Conservation (phyloP, 2,797 vertebrate genomes). For the Paratrypauchen microcephalus region DNA sequence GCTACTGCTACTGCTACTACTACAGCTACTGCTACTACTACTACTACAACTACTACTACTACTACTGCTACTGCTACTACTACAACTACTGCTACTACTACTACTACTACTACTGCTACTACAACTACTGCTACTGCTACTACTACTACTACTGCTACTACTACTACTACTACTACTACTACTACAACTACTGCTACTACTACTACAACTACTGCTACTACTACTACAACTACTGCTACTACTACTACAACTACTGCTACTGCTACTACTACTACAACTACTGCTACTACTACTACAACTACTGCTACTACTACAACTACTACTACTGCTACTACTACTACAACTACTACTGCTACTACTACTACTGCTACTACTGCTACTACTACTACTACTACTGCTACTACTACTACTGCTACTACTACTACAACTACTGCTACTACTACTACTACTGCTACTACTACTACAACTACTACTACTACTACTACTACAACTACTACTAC, state of each 20-base stretch:
- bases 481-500: background rate
- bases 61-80: background rate
- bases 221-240: background rate
- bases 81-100: background rate
- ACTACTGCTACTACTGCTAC: too few species aligned
- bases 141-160: background rate
- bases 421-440: too few species aligned
- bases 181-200: too few species aligned
- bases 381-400: background rate
- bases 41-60: background rate
- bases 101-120: too few species aligned
- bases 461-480: background rate
- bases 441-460: background rate
- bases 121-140: too few species aligned
- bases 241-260: background rate
- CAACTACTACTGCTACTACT: background rate
- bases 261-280: too few species aligned
- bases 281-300: too few species aligned
- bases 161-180: background rate
- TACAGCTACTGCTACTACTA: background rate
- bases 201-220: background rate
- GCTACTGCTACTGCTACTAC: background rate
- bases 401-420: background rate
- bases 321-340: background rate
- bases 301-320: background rate